These are phyloP conservation scores for Trilocha varians DNA, from an alignment of 2,888 invertebrate species.

Conservation along the genomic window DNA sequence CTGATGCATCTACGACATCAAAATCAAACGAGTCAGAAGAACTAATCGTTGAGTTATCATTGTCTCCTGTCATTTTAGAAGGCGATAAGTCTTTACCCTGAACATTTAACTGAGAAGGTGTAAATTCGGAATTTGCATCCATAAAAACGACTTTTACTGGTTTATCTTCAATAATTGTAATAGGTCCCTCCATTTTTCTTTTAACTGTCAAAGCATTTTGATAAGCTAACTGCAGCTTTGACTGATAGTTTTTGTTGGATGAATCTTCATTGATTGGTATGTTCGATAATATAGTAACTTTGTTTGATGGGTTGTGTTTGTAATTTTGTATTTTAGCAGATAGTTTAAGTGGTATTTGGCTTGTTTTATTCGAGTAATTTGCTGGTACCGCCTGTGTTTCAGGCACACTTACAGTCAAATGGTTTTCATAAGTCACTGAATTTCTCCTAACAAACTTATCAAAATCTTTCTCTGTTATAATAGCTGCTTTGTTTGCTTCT, in stretches of 20 bases:
- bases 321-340: neutral
- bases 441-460: slow-evolving; percentile 63
- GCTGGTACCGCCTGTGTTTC: neutral
- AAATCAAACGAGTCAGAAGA: slow-evolving; percentile 47
- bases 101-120: slow-evolving; percentile 40
- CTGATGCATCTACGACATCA: slow-evolving; percentile 37
- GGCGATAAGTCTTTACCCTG: slow-evolving; percentile 55
- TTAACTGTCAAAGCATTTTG: slow-evolving; percentile 55
- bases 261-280: slow-evolving; percentile 30
- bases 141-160: slow-evolving; percentile 62
- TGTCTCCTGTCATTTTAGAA: slow-evolving; percentile 28
- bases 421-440: slow-evolving; percentile 55
- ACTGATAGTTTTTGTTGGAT: slow-evolving; percentile 45
- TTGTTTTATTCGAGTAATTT: neutral
- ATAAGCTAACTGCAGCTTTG: slow-evolving; percentile 58
- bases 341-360: neutral
- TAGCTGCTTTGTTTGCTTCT: slow-evolving; percentile 35
- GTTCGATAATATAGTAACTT: neutral
- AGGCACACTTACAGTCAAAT: slow-evolving; percentile 39
- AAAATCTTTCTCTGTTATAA: slow-evolving; percentile 65
- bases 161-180: slow-evolving; percentile 61
- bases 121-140: slow-evolving; percentile 40
- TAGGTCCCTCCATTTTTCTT: slow-evolving; percentile 44
- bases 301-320: neutral
- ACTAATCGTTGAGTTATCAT: slow-evolving; percentile 25